Base-by-base conservation (phyloP, 2,888 invertebrate species). In the Criorhina ranunculi region DNA sequence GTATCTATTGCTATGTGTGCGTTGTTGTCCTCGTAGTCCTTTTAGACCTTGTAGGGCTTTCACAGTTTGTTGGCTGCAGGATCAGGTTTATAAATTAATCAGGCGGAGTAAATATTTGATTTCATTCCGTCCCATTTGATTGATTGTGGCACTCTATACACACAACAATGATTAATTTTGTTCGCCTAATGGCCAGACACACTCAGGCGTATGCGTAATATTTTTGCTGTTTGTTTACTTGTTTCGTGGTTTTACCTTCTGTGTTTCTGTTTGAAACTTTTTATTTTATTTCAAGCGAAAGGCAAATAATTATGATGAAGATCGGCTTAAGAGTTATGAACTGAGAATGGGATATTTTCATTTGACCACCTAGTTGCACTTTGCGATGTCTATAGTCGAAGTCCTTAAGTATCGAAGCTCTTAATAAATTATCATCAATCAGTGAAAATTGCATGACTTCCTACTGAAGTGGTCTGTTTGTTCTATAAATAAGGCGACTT, bases 81-180 rank as follows among this genome's bases (percentile, higher is more conserved):
- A 83, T 83, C 62, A 70, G 67, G 79, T 79, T 83, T 79, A 83
- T 83, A 78, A 83, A 83, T 83, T 83, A 83, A 79, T 83, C 83
- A 83, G 73, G 62, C 83, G 83, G 8, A 35, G 83, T 79, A 83
- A 83, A 83, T 83, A 83, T 83, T 83, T 83, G 79, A 83, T 83
- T 83, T 69, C 55, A 62, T 83, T 83, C 79, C 73, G 49, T 83
- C 51, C 73, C 67, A 83, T 83, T 83, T 83, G 83, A 83, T 83
- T 79, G 83, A 83, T 83, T 83, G 79, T 69, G 69, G 73, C 73
- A 79, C 67, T 69, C 35, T 69, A 40, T 78, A 78, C 29, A 42
- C 46, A 60, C 66, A 75, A 35, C 44, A 73, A 81, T 76, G 79
- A 83, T 83, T 78, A 83, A 73, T 82, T 75, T 75, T 75, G 57